phyloP scores from a whole-genome alignment of 2,888 invertebrate species.

The Luperina nickerlii region DNA sequence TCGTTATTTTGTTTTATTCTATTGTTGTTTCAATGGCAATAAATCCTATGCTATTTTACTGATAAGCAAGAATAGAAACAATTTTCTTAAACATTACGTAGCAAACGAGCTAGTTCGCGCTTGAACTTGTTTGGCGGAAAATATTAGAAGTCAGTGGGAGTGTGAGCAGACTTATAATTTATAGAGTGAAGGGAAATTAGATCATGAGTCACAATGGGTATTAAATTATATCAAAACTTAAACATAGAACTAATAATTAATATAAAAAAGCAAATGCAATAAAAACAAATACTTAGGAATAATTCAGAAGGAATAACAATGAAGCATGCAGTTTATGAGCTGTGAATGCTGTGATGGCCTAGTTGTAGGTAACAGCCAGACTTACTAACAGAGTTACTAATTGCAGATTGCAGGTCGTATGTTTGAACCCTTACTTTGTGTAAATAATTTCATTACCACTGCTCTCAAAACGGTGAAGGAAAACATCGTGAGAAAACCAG shows the following conservation, averaged over 20 bases:
- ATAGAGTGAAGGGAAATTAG: not conserved
- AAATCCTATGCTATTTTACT: not conserved
- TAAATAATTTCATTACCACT: too few relatives aligned
- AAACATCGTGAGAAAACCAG: too few relatives aligned
- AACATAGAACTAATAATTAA: not conserved
- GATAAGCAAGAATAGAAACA: conserved; percentile 7
- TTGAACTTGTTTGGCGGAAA: conserved; percentile 1
- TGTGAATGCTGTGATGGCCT: too few relatives aligned
- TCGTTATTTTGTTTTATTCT: not conserved
- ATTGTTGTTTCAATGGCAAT: not conserved
- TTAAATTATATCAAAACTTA: too few relatives aligned
- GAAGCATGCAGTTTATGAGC: too few relatives aligned
- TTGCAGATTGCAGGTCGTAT: too few relatives aligned
- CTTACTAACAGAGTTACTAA: too few relatives aligned
- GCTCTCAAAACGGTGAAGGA: too few relatives aligned
- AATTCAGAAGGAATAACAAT: too few relatives aligned
- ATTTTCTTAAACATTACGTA: conserved; percentile 5
- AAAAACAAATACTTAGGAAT: not conserved
- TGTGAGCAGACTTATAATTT: not conserved
- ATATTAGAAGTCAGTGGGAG: conserved; percentile 1
- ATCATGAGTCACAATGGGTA: not conserved
- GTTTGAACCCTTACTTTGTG: too few relatives aligned
- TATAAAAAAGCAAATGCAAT: not conserved
- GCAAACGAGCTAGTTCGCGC: not conserved
- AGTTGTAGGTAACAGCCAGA: too few relatives aligned